These are phyloP conservation scores for Chaetodon trifascialis DNA, from an alignment of 2,113 vertebrate genomes.

Conservation along the genomic window DNA sequence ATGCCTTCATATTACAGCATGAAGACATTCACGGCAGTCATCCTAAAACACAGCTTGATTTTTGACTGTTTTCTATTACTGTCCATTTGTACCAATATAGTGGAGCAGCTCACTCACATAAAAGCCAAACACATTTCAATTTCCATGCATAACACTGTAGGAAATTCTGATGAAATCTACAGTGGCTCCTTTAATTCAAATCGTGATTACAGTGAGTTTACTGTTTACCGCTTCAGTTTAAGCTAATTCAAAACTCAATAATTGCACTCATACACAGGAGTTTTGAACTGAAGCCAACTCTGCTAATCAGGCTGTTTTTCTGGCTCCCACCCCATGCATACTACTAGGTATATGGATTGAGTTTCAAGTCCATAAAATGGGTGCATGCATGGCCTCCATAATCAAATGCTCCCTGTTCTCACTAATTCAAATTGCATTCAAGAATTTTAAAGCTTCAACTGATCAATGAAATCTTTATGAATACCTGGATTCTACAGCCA, in stretches of 20 bases:
- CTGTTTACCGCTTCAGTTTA: conserved; percentile 18
- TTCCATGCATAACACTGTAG: background rate
- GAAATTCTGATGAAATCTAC: background rate
- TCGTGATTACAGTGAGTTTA: conserved; percentile 15
- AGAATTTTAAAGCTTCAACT: conserved; percentile 27
- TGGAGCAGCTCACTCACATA: background rate
- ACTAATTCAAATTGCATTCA: background rate
- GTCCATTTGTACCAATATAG: conserved; percentile 8
- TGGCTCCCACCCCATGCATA: background rate
- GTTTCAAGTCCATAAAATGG: background rate
- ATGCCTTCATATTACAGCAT: conserved; percentile 11
- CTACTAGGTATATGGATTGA: background rate
- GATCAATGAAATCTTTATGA: conserved; percentile 18
- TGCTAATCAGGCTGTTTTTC: background rate
- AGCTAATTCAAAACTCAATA: conserved; percentile 14
- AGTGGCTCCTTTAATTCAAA: background rate
- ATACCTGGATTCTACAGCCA: conserved; percentile 4
- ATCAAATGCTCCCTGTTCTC: background rate
- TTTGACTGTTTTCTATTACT: background rate
- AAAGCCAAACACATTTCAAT: conserved; percentile 13
- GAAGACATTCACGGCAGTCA: conserved; percentile 12
- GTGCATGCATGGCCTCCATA: background rate
- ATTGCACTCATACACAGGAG: background rate
- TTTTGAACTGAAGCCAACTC: background rate
- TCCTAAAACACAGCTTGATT: background rate